Conservation (phyloP, 2,797 vertebrate genomes). For the Coluber constrictor region DNA sequence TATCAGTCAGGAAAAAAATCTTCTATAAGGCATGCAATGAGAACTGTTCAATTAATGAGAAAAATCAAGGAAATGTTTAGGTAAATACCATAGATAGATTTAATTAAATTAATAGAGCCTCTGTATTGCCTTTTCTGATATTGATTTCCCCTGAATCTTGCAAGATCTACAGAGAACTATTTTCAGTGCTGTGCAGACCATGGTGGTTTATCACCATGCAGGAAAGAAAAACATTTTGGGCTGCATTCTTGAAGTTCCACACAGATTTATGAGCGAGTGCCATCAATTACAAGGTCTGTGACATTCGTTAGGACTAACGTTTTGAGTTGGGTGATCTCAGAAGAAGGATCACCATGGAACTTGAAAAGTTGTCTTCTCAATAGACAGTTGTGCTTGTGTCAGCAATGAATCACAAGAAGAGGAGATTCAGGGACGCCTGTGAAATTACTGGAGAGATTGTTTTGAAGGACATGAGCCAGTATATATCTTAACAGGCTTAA, state of each 20-base stretch:
- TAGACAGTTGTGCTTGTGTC: constrained; percentile 47
- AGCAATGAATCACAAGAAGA: constrained; percentile 11
- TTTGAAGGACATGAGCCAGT: constrained; percentile 29
- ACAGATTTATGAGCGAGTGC: constrained; percentile 31
- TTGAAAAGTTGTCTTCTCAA: constrained; percentile 54
- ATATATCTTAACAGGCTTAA: constrained; percentile 34
- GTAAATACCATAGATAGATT: not conserved
- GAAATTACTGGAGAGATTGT: constrained; percentile 43
- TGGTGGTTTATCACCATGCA: constrained; percentile 52
- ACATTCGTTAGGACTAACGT: constrained; percentile 58
- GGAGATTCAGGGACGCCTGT: constrained; percentile 31
- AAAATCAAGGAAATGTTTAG: not conserved
- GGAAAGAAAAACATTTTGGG: constrained; percentile 52
- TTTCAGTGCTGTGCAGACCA: constrained; percentile 17
- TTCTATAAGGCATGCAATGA: not conserved
- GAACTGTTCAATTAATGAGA: not conserved
- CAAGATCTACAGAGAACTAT: not conserved
- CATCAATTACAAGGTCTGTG: constrained; percentile 42
- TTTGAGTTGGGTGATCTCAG: constrained; percentile 51
- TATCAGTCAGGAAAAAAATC: not conserved
- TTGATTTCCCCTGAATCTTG: not conserved
- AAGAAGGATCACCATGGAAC: constrained; percentile 41
- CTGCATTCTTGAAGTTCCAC: constrained; percentile 27
- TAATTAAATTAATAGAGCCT: not conserved
- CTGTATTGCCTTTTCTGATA: not conserved